Conservation (phyloP, 2,888 invertebrate genomes). For the Macrosoma leucophasiata region DNA sequence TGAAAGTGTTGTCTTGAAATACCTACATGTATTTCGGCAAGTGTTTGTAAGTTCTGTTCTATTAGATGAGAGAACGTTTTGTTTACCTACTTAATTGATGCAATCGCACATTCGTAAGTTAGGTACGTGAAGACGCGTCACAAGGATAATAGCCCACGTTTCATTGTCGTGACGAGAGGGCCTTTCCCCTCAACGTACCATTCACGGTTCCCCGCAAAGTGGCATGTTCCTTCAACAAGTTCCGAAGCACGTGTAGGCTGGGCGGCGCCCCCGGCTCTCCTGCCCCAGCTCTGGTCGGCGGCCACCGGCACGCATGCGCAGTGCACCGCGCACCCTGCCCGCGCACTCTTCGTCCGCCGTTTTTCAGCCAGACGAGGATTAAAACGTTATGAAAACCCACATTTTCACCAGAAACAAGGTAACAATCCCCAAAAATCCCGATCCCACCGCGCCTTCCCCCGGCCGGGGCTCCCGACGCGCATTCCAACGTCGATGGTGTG, state of each 20-base stretch:
- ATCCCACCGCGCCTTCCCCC: constrained; percentile 14
- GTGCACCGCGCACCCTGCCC: constrained; percentile 45
- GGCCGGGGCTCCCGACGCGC: constrained; percentile 28
- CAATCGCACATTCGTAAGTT: too few species aligned
- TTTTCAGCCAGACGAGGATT: constrained; percentile 53
- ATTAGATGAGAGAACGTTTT: too few species aligned
- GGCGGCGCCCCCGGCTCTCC: constrained; percentile 24
- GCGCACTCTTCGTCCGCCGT: constrained; percentile 40
- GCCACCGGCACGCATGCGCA: constrained; percentile 34
- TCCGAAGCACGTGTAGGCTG: constrained; percentile 22
- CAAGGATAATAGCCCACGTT: too few species aligned
- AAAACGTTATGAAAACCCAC: constrained; percentile 56
- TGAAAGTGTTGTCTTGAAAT: too few species aligned
- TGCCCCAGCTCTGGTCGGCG: constrained; percentile 27
- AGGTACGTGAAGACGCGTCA: too few species aligned
- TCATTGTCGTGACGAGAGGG: too few species aligned
- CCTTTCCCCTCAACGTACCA: too few species aligned
- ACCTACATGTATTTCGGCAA: too few species aligned
- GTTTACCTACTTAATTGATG: too few species aligned
- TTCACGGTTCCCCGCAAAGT: too few species aligned
- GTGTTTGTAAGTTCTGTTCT: too few species aligned
- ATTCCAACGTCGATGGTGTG: constrained; percentile 54
- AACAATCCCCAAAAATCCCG: constrained; percentile 30
- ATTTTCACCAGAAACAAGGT: constrained; percentile 45
- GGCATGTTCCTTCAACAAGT: constrained; percentile 23